Conservation (phyloP, 2,888 invertebrate genomes). For the Leptinotarsa peninsularis region DNA sequence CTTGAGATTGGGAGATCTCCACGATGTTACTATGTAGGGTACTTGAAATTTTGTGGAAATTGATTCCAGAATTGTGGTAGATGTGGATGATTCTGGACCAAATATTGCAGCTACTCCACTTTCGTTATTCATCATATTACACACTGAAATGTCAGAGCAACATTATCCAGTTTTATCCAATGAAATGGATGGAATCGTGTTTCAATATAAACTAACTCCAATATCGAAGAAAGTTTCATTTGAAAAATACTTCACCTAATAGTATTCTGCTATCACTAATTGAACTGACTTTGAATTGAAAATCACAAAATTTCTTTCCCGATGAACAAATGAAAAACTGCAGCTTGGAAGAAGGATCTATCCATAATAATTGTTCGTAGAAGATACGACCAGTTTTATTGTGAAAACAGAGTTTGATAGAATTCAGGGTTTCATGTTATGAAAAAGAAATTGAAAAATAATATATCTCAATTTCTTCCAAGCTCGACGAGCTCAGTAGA, state of each 20-base stretch:
- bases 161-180: not conserved
- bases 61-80: conserved; percentile 78
- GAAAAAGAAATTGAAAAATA: conserved; percentile 4
- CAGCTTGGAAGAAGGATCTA: too few relatives aligned
- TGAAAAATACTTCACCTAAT: too few relatives aligned
- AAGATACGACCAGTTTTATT: too few relatives aligned
- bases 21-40: conserved; percentile 84
- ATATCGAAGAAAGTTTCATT: too few relatives aligned
- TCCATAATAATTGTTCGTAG: too few relatives aligned
- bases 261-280: too few relatives aligned
- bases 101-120: conserved; percentile 83
- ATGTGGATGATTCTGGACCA: conserved; percentile 73
- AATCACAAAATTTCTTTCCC: too few relatives aligned
- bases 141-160: conserved; percentile 66
- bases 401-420: not conserved
- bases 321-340: too few relatives aligned
- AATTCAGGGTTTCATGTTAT: not conserved
- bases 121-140: conserved; percentile 67
- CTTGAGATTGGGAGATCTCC: conserved; percentile 73
- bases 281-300: too few relatives aligned
- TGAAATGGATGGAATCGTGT: not conserved
- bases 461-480: not conserved
- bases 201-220: too few relatives aligned
- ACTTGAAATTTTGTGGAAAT: conserved; percentile 86
- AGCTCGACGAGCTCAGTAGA: conserved; percentile 9